Conservation (phyloP, 2,113 vertebrate species). For the Eudorcas thomsonii region DNA sequence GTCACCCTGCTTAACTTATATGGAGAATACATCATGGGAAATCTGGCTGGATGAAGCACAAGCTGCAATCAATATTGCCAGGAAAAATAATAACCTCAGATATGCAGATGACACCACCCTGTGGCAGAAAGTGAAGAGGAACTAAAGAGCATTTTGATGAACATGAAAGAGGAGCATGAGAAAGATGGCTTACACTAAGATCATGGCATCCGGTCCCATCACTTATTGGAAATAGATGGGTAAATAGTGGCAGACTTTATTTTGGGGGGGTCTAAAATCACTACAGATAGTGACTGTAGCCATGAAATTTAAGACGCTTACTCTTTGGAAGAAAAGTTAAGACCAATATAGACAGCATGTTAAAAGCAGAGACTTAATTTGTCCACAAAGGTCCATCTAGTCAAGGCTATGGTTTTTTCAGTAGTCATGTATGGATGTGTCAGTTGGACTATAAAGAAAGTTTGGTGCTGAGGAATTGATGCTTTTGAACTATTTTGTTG, state of each 20-base stretch:
- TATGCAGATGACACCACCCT: neutral
- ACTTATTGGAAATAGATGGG: neutral
- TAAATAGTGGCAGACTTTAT: neutral
- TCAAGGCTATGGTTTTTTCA: neutral
- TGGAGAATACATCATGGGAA: neutral
- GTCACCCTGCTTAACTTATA: neutral
- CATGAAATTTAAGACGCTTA: neutral
- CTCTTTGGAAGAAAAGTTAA: neutral
- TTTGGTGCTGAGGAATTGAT: fast-evolving
- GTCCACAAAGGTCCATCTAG: neutral
- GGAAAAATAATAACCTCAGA: neutral
- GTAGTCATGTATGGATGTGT: neutral
- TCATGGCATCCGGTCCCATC: fast-evolving
- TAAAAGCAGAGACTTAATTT: neutral
- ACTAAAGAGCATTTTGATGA: neutral
- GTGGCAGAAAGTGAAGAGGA: neutral
- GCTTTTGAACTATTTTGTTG: neutral
- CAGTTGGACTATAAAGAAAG: neutral
- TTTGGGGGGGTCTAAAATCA: neutral
- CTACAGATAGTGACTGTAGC: neutral
- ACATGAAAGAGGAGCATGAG: neutral
- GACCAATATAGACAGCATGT: neutral
- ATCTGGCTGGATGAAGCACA: neutral
- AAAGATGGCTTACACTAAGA: neutral
- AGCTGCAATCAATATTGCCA: neutral